A percentile compares a stretch with the other conserved stretches of the same genome.
These are phyloP conservation scores for Gisinianus flammeolus DNA, from an alignment of 2,888 invertebrate genomes.

Conservation along the genomic window DNA sequence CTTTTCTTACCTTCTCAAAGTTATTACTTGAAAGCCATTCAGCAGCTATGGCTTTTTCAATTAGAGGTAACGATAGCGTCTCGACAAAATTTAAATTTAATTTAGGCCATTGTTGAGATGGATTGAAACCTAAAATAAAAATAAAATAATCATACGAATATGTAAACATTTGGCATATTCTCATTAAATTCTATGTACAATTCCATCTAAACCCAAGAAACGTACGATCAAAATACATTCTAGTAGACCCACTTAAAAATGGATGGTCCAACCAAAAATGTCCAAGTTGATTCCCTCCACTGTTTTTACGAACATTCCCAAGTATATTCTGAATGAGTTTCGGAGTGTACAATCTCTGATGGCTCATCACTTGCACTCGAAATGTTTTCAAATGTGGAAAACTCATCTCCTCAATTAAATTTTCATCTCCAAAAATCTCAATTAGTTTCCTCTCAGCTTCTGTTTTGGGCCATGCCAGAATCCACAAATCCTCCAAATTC, in stretches of 20 bases:
- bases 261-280: slow-evolving; percentile 56
- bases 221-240: slow-evolving; percentile 12
- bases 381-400: slow-evolving; percentile 50
- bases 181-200: too few relatives aligned
- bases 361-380: slow-evolving; percentile 45
- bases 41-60: slow-evolving; percentile 45
- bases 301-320: slow-evolving; percentile 40
- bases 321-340: slow-evolving; percentile 42
- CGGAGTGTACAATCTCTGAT: slow-evolving; percentile 50
- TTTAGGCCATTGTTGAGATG: slow-evolving; percentile 41
- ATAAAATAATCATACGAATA: neutral
- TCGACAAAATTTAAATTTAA: slow-evolving; percentile 39
- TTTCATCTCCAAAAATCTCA: slow-evolving; percentile 45
- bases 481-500: slow-evolving; percentile 52
- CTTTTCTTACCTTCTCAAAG: slow-evolving; percentile 26
- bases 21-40: slow-evolving; percentile 29
- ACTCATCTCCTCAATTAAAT: slow-evolving; percentile 35
- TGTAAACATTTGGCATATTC: neutral
- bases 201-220: neutral
- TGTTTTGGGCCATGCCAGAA: slow-evolving; percentile 54
- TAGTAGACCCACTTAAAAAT: slow-evolving; percentile 38
- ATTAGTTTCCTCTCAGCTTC: slow-evolving; percentile 46
- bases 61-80: slow-evolving; percentile 46
- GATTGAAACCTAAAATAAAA: neutral
- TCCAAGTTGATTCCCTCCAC: slow-evolving; percentile 37